Conservation (phyloP, 2,113 vertebrate genomes). For the Scomber scombrus region DNA sequence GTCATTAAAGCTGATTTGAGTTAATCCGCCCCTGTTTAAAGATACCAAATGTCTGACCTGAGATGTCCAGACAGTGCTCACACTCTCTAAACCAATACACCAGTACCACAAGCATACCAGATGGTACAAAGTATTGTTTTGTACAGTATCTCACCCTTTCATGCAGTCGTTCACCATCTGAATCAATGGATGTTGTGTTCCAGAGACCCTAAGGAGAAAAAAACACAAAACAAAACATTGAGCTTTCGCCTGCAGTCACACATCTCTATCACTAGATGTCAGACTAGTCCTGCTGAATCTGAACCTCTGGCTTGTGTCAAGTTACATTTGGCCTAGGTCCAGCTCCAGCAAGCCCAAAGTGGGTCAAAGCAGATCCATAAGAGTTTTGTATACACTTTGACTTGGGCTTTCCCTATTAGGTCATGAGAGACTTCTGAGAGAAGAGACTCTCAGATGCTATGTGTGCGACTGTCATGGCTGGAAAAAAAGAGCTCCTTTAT, state of each 20-base stretch:
- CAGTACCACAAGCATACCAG: neutral
- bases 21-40: too few species aligned
- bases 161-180: conserved; percentile 80
- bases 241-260: conserved; percentile 36
- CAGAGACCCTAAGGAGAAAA: conserved; percentile 74
- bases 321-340: conserved; percentile 53
- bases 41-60: too few species aligned
- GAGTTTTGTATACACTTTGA: conserved; percentile 75
- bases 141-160: conserved; percentile 81
- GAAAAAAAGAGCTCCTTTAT: conserved; percentile 63
- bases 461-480: conserved; percentile 30
- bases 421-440: conserved; percentile 65
- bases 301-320: conserved; percentile 12
- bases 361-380: conserved; percentile 78
- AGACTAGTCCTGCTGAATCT: conserved; percentile 27
- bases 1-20: too few species aligned
- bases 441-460: conserved; percentile 58
- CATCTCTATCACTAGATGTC: conserved; percentile 74
- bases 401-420: conserved; percentile 78
- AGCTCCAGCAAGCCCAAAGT: conserved; percentile 69
- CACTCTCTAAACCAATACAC: neutral
- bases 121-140: neutral
- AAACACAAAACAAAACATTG: neutral
- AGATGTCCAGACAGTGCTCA: neutral
- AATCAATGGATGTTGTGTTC: conserved; percentile 78